Conservation (phyloP, 2,113 vertebrate genomes). For the Lophochroa leadbeateri region DNA sequence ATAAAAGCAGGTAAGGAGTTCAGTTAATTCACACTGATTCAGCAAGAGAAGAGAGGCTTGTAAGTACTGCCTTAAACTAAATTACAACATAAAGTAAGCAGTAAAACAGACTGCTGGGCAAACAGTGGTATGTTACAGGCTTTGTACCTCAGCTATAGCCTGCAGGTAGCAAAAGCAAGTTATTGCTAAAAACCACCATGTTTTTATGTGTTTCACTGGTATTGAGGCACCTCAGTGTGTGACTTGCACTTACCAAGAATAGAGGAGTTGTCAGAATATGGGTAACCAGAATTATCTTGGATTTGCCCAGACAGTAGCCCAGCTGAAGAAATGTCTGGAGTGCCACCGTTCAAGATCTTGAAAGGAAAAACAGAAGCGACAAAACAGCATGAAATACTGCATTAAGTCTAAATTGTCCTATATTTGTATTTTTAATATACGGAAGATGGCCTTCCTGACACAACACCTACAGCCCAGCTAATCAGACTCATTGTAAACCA, state of each 20-base stretch:
- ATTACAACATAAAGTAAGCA: accelerated
- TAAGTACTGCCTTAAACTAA: background rate
- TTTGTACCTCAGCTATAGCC: background rate
- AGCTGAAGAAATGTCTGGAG: constrained; percentile 88
- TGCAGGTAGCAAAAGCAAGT: background rate
- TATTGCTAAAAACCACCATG: background rate
- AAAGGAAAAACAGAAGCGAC: background rate
- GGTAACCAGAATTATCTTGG: constrained; percentile 93
- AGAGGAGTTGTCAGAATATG: constrained; percentile 92
- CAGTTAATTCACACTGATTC: background rate
- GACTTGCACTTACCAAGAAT: constrained; percentile 87
- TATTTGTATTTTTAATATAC: background rate
- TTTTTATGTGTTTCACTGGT: background rate
- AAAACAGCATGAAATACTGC: background rate
- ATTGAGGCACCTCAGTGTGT: accelerated
- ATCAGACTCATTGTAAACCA: background rate
- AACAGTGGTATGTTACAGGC: background rate
- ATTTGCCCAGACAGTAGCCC: constrained; percentile 85
- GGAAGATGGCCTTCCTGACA: background rate
- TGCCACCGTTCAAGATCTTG: constrained; percentile 93
- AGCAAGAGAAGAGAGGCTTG: background rate
- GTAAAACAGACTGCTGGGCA: background rate
- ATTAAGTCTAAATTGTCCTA: background rate
- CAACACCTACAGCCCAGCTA: background rate
- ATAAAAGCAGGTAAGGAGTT: background rate